Conservation (phyloP, 1,140 invertebrate species). For the honey bee (Apis mellifera) region Amel_HAv3.1 CM009940.2:8095001-8095500, state of each 20-base stretch:
- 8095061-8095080: constrained; percentile 37
- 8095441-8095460: not conserved
- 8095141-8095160: not conserved
- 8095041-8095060: constrained; percentile 29
- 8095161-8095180: too few species aligned
- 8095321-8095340: not conserved
- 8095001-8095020: not conserved
- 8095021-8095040: not conserved
- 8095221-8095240: not conserved
- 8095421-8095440: not conserved
- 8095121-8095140: constrained; percentile 6
- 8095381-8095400: not conserved
- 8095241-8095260: not conserved
- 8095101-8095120: constrained; percentile 2
- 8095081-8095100: constrained; percentile 39
- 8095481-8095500: not conserved
- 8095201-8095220: not conserved
- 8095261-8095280: not conserved
- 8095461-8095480: not conserved
- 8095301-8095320: too few species aligned
- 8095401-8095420: not conserved
- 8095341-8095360: not conserved
- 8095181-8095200: not conserved
- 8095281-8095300: not conserved
- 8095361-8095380: too few species aligned